phyloP scores from a whole-genome alignment of 2,797 vertebrate genomes.

The Aphelocoma californica region DNA sequence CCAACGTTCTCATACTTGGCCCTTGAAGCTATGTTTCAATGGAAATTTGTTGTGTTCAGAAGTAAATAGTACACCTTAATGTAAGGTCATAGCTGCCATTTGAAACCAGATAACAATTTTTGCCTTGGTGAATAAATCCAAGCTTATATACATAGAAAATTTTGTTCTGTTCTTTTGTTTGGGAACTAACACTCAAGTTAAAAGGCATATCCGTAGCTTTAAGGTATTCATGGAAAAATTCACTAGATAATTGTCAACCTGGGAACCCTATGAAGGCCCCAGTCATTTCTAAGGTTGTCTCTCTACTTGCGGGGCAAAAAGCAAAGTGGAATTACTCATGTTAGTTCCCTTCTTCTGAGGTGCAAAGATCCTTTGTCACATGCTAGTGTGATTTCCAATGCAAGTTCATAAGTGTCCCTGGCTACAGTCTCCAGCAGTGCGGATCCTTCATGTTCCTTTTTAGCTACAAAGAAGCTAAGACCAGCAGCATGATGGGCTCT shows the following conservation, averaged over 20 bases:
- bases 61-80: neutral
- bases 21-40: neutral
- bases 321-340: neutral
- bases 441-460: neutral
- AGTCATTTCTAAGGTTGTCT: neutral
- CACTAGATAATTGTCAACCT: neutral
- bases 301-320: neutral
- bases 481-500: neutral
- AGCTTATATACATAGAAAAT: neutral
- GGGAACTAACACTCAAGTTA: neutral
- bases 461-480: neutral
- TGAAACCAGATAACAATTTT: neutral
- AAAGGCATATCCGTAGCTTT: neutral
- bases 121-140: neutral
- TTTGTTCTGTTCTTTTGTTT: neutral
- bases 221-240: neutral
- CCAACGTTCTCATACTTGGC: neutral
- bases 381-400: neutral
- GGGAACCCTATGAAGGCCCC: neutral
- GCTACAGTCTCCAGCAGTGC: neutral
- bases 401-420: neutral
- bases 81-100: neutral
- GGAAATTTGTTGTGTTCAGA: neutral
- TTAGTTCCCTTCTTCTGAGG: neutral
- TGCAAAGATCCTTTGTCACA: neutral